Evolutionary conservation across 2,888 invertebrate genomes (phyloP).

Genomic region (Heliothis peltigera): DNA sequence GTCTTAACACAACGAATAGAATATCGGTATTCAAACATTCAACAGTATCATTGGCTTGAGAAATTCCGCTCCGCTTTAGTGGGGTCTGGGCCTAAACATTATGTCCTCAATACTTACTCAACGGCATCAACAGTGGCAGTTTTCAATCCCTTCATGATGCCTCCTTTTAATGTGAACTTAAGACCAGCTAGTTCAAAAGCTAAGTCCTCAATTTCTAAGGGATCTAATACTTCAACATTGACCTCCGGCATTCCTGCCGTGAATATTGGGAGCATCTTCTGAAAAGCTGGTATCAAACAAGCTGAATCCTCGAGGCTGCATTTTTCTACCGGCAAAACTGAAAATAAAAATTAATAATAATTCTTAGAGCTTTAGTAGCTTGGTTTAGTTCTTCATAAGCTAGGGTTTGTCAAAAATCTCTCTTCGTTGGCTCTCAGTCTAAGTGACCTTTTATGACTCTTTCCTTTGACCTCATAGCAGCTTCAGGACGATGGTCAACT

Average conservation of each 20-base stretch:
- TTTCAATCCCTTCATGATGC: conserved; percentile 58
- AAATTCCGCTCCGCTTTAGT: too few species aligned
- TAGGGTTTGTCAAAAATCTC: too few species aligned
- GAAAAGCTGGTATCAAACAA: conserved; percentile 58
- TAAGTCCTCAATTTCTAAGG: conserved; percentile 61
- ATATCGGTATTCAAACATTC: too few species aligned
- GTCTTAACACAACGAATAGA: too few species aligned
- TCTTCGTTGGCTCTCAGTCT: too few species aligned
- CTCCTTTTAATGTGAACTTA: conserved; percentile 59
- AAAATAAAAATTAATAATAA: too few species aligned
- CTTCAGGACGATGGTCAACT: too few species aligned
- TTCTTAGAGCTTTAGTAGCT: too few species aligned
- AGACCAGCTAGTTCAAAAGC: conserved; percentile 67
- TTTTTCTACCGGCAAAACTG: conserved; percentile 54
- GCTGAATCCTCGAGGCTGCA: conserved; percentile 55
- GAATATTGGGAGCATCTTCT: conserved; percentile 61
- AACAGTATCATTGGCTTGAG: too few species aligned
- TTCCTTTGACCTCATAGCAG: too few species aligned
- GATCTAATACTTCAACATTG: conserved; percentile 63
- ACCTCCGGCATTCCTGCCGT: conserved; percentile 63
- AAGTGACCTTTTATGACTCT: too few species aligned
- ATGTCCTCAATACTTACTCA: conserved; percentile 52
- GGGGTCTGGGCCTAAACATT: too few species aligned
- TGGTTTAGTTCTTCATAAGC: not conserved
- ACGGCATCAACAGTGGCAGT: conserved; percentile 38